Percentiles rank a stretch among this genome's conserved stretches.
These are phyloP conservation scores for Speoplatyrhinus poulsoni DNA, from an alignment of 2,113 vertebrate species.

Conservation along the genomic window DNA sequence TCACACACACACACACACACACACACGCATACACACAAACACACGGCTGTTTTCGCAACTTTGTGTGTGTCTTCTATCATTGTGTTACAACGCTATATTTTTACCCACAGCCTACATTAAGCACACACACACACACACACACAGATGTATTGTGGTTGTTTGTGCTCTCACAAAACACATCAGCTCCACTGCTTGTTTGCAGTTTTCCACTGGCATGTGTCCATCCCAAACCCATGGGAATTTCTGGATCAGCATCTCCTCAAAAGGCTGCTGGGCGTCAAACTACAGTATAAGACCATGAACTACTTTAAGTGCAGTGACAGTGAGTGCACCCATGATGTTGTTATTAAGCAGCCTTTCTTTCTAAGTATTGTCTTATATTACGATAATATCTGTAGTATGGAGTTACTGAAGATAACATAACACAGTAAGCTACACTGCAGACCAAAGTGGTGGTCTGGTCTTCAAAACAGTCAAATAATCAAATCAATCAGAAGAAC, in stretches of 20 bases:
- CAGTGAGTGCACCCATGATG: slow-evolving; percentile 36
- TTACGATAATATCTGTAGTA: background rate
- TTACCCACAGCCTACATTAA: slow-evolving; percentile 27
- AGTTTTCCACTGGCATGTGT: slow-evolving; percentile 65
- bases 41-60: slow-evolving; percentile 1
- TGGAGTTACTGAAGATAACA: background rate
- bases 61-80: slow-evolving; percentile 14
- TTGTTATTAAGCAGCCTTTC: slow-evolving; percentile 38
- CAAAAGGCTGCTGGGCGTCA: slow-evolving; percentile 60
- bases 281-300: slow-evolving; percentile 20
- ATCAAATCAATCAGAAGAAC: background rate
- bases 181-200: slow-evolving; percentile 66
- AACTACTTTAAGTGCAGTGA: slow-evolving; percentile 29
- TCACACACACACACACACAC: background rate
- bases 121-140: slow-evolving; percentile 33
- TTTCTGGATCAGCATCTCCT: slow-evolving; percentile 72
- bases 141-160: slow-evolving; percentile 63
- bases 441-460: too few relatives aligned
- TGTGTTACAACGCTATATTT: background rate
- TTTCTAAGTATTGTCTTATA: slow-evolving; percentile 18
- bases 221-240: slow-evolving; percentile 71
- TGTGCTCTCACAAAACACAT: slow-evolving; percentile 59
- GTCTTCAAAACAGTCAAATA: slow-evolving; percentile 3
- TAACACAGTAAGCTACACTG: slow-evolving; percentile 1
- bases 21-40: background rate